A percentile compares a stretch with the other conserved stretches of the same genome.
Evolutionary conservation across 2,888 invertebrate genomes (phyloP).

Genomic region (Cactoblastis cactorum): DNA sequence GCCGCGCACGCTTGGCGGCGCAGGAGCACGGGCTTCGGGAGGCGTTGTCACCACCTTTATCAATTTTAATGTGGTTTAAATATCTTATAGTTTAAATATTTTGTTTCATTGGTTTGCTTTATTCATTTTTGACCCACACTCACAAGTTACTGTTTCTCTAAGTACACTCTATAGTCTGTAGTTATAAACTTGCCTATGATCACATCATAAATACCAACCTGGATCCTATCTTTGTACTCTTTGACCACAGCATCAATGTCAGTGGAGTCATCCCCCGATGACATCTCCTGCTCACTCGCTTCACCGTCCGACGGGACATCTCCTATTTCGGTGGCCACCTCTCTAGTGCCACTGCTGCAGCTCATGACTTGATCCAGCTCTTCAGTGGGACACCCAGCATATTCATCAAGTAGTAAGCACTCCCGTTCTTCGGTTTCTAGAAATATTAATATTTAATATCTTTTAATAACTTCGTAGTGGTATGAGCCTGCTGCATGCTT

Average conservation of each 20-base stretch:
- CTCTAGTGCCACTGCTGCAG: slow-evolving; percentile 45
- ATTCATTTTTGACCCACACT: no score
- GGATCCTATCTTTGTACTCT: slow-evolving; percentile 85
- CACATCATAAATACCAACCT: slow-evolving; percentile 74
- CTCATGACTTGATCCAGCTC: slow-evolving; percentile 54
- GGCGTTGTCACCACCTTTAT: slow-evolving; percentile 65
- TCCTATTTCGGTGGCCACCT: slow-evolving; percentile 49
- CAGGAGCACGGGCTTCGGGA: slow-evolving; percentile 61
- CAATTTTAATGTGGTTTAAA: no score
- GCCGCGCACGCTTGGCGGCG: slow-evolving; percentile 57
- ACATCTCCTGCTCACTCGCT: slow-evolving; percentile 79
- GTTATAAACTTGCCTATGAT: no score
- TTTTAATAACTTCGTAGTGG: no score
- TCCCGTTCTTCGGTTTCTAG: slow-evolving; percentile 78
- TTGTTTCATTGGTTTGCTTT: no score
- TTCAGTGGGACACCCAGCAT: slow-evolving; percentile 61
- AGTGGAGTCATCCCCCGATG: slow-evolving; percentile 82
- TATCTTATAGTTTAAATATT: no score
- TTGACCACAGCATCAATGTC: slow-evolving; percentile 89
- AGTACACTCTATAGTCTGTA: no score
- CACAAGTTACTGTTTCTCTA: no score
- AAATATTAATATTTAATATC: no score
- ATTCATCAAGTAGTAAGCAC: slow-evolving; percentile 79
- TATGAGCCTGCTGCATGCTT: no score
- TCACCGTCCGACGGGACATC: slow-evolving; percentile 61